phyloP scores from a whole-genome alignment of 2,113 vertebrate species.

The Mesoclemmys tuberculata region DNA sequence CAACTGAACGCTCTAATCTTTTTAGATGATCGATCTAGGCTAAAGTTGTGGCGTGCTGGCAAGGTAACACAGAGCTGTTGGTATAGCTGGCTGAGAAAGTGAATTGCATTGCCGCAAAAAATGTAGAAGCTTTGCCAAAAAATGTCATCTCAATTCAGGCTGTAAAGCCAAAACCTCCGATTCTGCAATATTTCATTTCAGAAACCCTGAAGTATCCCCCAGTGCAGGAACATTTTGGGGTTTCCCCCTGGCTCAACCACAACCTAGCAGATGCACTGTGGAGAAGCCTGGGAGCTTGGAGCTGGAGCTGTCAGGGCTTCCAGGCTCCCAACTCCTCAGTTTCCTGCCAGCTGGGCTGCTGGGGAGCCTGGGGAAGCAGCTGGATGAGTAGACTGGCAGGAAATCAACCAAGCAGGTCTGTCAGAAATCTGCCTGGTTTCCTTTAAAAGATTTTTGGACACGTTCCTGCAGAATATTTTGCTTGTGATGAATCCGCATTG shows the following conservation, averaged over 20 bases:
- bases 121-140: neutral
- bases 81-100: neutral
- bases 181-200: neutral
- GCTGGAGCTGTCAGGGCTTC: neutral
- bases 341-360: neutral
- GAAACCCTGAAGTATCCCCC: neutral
- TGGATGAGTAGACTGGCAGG: neutral
- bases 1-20: neutral
- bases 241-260: neutral
- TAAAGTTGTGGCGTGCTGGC: neutral
- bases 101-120: fast-evolving
- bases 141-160: neutral
- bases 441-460: slow-evolving; percentile 37
- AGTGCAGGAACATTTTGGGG: neutral
- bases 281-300: neutral
- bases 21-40: fast-evolving
- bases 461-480: slow-evolving; percentile 1
- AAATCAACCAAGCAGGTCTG: neutral
- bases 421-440: slow-evolving; percentile 8
- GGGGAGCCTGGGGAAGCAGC: neutral
- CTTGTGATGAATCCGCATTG: neutral
- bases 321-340: neutral
- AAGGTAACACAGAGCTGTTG: fast-evolving
- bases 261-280: neutral
- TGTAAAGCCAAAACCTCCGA: neutral